Conservation (phyloP, 1,140 invertebrate species). For the Bursaphelenchus mucronatus region DNA sequence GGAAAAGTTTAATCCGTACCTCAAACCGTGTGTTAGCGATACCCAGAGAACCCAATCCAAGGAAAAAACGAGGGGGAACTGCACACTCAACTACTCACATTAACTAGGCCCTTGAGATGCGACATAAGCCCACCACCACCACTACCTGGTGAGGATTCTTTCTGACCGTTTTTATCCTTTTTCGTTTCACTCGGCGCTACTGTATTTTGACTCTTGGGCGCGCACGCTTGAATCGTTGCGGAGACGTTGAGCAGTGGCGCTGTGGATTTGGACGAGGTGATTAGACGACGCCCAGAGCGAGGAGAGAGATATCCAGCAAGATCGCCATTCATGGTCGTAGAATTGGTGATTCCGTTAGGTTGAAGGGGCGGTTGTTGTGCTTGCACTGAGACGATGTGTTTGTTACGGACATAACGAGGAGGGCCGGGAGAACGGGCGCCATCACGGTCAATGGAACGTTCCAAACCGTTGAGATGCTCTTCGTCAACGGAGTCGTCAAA, state of each 20-base stretch:
- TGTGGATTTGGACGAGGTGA: conserved; percentile 27
- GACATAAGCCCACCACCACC: conserved; percentile 37
- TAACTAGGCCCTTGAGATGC: conserved; percentile 48
- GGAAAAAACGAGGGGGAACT: not conserved
- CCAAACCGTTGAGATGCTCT: conserved; percentile 7
- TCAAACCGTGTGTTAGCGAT: too few relatives aligned
- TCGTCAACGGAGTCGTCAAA: conserved; percentile 42
- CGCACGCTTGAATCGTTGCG: not conserved
- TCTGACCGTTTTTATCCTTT: conserved; percentile 1
- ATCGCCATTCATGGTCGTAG: conserved; percentile 15
- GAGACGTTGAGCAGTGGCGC: conserved; percentile 20
- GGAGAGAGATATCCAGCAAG: conserved; percentile 10
- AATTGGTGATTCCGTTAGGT: conserved; percentile 1
- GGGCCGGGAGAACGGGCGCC: not conserved
- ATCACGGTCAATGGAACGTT: not conserved
- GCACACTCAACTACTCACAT: conserved; percentile 29
- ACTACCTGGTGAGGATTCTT: conserved; percentile 22
- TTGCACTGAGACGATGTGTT: conserved; percentile 1
- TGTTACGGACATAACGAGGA: conserved; percentile 9
- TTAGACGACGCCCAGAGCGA: conserved; percentile 19
- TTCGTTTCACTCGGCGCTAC: not conserved
- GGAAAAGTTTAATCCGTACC: too few relatives aligned
- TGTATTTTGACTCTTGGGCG: not conserved
- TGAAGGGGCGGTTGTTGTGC: too few relatives aligned
- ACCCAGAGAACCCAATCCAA: not conserved